phyloP scores from a whole-genome alignment of 2,113 vertebrate genomes.

The Microtus ochrogaster region DNA sequence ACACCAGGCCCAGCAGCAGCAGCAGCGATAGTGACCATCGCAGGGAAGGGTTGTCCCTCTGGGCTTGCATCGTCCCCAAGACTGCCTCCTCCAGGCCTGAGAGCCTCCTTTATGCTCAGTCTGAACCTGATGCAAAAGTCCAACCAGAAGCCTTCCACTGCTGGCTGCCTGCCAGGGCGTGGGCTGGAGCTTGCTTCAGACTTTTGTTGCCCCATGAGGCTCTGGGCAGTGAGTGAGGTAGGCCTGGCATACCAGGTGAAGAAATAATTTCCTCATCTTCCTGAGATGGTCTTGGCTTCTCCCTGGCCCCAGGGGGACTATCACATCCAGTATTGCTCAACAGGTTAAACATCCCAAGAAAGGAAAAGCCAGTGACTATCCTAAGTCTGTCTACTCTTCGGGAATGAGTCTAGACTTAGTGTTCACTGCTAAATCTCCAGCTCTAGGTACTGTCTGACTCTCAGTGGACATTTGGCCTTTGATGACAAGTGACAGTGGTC shows the following conservation, averaged over 20 bases:
- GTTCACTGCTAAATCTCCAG: neutral
- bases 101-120: constrained; percentile 52
- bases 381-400: neutral
- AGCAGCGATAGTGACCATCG: neutral
- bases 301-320: neutral
- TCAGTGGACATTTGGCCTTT: neutral
- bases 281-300: neutral
- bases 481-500: neutral
- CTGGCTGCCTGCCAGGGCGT: neutral
- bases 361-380: neutral
- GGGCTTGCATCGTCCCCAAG: constrained; percentile 42
- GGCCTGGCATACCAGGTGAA: neutral
- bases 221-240: neutral
- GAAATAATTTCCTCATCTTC: constrained; percentile 59
- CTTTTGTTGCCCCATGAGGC: neutral
- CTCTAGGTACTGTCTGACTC: neutral
- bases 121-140: neutral
- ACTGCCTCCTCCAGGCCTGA: neutral
- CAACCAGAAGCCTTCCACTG: neutral
- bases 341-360: neutral
- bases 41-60: neutral
- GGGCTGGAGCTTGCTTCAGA: constrained; percentile 31
- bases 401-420: neutral
- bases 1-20: constrained; percentile 25
- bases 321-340: neutral